Evolutionary conservation across 2,113 vertebrate genomes (phyloP).

Genomic region (Daphoenositta chrysoptera): DNA sequence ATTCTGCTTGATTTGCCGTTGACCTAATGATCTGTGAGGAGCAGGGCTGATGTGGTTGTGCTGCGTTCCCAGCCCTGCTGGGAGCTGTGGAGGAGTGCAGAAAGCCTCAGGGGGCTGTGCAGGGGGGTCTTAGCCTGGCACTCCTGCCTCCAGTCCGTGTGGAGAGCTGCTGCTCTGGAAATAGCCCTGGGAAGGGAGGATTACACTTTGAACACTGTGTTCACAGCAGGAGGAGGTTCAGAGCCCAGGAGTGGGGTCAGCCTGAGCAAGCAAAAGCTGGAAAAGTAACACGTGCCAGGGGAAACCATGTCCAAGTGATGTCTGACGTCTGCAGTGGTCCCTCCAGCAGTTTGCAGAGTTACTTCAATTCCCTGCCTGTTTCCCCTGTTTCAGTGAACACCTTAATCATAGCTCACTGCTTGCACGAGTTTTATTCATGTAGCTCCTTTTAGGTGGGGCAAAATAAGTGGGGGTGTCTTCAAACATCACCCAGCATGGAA

Average conservation of each 20-base stretch:
- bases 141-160: neutral
- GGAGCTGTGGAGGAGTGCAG: neutral
- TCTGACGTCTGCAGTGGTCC: neutral
- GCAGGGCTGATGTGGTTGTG: fast-evolving
- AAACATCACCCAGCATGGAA: neutral
- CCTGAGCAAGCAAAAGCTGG: neutral
- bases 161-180: neutral
- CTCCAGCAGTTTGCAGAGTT: neutral
- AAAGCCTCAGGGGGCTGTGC: neutral
- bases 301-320: fast-evolving
- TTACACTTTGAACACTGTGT: neutral
- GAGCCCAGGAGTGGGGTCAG: neutral
- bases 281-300: neutral
- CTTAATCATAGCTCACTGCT: neutral
- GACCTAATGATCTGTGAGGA: neutral
- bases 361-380: neutral
- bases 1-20: neutral
- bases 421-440: neutral
- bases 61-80: neutral
- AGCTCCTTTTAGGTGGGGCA: neutral
- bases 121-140: neutral
- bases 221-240: neutral
- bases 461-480: neutral
- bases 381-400: neutral
- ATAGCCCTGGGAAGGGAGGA: neutral